Conservation (phyloP, 2,888 invertebrate species). For the Trissoscelio sp. region DNA sequence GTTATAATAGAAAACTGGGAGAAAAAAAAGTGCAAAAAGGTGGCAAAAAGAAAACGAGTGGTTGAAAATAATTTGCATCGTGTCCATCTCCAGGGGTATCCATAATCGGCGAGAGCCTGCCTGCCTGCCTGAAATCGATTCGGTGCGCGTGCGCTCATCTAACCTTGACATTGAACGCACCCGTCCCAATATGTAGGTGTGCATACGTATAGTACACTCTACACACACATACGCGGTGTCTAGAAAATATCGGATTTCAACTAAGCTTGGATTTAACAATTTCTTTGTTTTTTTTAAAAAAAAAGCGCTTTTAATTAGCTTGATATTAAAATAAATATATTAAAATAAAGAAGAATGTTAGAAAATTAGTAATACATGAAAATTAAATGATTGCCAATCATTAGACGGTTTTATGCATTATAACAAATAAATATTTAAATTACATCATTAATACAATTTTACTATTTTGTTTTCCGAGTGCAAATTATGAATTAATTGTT, state of each 20-base stretch:
- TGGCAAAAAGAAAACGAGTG: slow-evolving; percentile 1
- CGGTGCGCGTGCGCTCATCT: slow-evolving; percentile 59
- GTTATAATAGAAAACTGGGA: slow-evolving; percentile 7
- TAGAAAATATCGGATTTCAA: slow-evolving; percentile 27
- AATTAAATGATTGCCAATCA: too few relatives aligned
- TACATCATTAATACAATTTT: too few relatives aligned
- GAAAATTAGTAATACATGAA: too few relatives aligned
- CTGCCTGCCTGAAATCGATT: slow-evolving; percentile 59
- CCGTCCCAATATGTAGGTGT: slow-evolving; percentile 44
- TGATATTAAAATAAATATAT: too few relatives aligned
- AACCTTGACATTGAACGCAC: slow-evolving; percentile 65
- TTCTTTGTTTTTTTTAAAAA: too few relatives aligned
- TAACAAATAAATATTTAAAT: too few relatives aligned
- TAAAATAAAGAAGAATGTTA: too few relatives aligned
- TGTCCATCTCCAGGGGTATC: slow-evolving; percentile 50
- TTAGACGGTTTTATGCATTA: too few relatives aligned
- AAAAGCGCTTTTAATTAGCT: too few relatives aligned
- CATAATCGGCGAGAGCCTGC: slow-evolving; percentile 40
- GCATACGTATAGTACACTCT: slow-evolving; percentile 3
- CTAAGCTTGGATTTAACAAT: not conserved
- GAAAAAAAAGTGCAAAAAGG: too few relatives aligned
- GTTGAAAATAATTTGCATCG: slow-evolving; percentile 56
- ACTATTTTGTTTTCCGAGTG: too few relatives aligned
- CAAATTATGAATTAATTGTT: too few relatives aligned
- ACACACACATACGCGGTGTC: slow-evolving; percentile 30